Evolutionary conservation across 1,140 invertebrate species (phyloP).

Genomic region (Platyura marginata): DNA sequence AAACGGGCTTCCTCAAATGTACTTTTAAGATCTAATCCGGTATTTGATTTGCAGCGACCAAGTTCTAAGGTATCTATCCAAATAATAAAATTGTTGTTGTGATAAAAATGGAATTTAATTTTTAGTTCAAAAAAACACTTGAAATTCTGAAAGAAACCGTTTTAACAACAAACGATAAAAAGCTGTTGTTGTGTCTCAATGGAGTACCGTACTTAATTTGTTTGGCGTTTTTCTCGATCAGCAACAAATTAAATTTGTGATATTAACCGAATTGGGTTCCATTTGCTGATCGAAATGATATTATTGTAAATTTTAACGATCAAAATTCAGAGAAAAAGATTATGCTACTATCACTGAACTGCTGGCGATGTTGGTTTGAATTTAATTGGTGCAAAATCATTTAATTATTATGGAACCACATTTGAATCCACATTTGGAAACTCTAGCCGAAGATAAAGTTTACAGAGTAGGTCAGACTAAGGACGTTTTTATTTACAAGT

Average conservation of each 20-base stretch:
- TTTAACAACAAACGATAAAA: constrained; percentile 42
- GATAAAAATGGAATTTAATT: too few relatives aligned
- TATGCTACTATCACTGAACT: constrained; percentile 63
- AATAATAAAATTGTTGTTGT: too few relatives aligned
- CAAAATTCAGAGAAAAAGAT: constrained; percentile 24
- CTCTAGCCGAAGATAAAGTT: constrained; percentile 80
- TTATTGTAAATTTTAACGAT: constrained; percentile 55
- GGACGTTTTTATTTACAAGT: constrained; percentile 70
- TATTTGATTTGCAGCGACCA: constrained; percentile 35
- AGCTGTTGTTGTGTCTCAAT: constrained; percentile 74
- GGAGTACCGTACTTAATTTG: constrained; percentile 56
- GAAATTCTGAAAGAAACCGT: constrained; percentile 33
- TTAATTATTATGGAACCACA: constrained; percentile 77
- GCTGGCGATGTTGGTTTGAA: constrained; percentile 87
- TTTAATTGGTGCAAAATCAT: constrained; percentile 76
- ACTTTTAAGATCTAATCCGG: constrained; percentile 44
- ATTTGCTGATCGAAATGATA: constrained; percentile 35
- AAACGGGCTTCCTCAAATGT: constrained; percentile 32
- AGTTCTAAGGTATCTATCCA: constrained; percentile 38
- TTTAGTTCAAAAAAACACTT: constrained; percentile 37
- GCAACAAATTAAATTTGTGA: constrained; percentile 29
- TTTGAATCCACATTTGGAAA: constrained; percentile 89
- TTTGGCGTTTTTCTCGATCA: constrained; percentile 37
- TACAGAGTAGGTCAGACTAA: constrained; percentile 77
- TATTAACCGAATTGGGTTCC: constrained; percentile 49